Evolutionary conservation across 2,888 invertebrate species (phyloP).

Genomic region (Acheta domesticus): DNA sequence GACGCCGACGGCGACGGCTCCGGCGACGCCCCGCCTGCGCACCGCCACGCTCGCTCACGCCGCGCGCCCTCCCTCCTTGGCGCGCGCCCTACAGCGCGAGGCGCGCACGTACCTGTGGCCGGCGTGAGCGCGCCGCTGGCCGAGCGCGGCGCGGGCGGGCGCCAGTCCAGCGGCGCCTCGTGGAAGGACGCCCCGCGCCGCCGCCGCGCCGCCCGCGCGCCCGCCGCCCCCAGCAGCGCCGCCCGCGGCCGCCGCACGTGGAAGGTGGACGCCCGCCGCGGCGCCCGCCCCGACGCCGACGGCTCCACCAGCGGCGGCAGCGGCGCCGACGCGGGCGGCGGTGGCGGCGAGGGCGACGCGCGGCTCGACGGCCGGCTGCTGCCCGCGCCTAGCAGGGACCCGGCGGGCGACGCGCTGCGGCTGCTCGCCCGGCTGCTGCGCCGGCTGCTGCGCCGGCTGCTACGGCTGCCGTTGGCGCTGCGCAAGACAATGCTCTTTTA

Average conservation of each 20-base stretch:
- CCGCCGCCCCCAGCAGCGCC: neutral
- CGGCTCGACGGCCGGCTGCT: slow-evolving; percentile 70
- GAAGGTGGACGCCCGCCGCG: neutral
- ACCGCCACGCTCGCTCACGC: neutral
- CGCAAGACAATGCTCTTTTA: neutral
- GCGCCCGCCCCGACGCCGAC: slow-evolving; percentile 61
- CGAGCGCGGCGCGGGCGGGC: slow-evolving; percentile 20
- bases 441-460: slow-evolving; percentile 54
- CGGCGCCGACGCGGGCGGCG: slow-evolving; percentile 79
- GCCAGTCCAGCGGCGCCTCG: slow-evolving; percentile 43
- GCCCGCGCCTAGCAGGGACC: slow-evolving; percentile 65
- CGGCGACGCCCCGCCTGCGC: neutral
- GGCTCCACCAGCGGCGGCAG: slow-evolving; percentile 81
- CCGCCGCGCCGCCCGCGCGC: slow-evolving; percentile 38
- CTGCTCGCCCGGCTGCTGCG: slow-evolving; percentile 72
- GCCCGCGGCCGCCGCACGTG: slow-evolving; percentile 61
- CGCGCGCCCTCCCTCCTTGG: neutral
- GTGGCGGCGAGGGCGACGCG: slow-evolving; percentile 77
- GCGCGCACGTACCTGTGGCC: neutral
- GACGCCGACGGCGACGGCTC: slow-evolving; percentile 27
- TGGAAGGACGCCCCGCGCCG: slow-evolving; percentile 53
- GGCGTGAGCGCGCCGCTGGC: neutral
- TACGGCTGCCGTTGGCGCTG: neutral
- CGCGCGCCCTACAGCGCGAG: neutral
- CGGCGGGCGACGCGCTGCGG: neutral